Base-by-base conservation (phyloP, 1,140 invertebrate genomes). In the Heliconius himera region DNA sequence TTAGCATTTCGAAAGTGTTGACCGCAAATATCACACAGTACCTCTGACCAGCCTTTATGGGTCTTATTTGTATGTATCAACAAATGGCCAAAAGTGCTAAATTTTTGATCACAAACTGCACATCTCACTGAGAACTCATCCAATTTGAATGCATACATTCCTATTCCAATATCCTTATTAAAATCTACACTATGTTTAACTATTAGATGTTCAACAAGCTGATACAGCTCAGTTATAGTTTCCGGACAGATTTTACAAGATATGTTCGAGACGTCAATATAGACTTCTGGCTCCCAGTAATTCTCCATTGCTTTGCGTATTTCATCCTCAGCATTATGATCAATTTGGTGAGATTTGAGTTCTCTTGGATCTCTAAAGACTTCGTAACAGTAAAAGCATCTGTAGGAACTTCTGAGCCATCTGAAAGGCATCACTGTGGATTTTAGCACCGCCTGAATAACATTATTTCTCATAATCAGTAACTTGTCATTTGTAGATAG, bases 341-440 rank as follows among this genome's bases (percentile, higher is more conserved):
- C 70, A 20, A 70, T 73, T 41, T 87, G 84, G 46, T 90, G 88
- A 16, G 66, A 66, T 81, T 82, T 85, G 9, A 88, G 78, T 33
- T 88, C 84, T 38, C 83, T 85, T 2, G 86, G 82, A 11, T 86
- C 82, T 51, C 86, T 79, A 72, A 90, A 90, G 13, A 86, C 83
- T 41, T 87, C 83, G 70, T 87, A 83, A 73, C 89, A 91, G 46
- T 84, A 90, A 36, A 91, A 91, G 56, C 89, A 90, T 82, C 84
- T 84, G 73, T 83, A 90, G 3, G 82, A 82, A 54, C 86, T 87
- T 60, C 83, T 85, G 1, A 86, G 71, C 85, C 88, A 89, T 72
- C 84, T 83, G 33, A 91, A 91, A 0, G 89, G 88, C 78, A 87
- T 84, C 6, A 88, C 74, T 0, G 86, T 90, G 1, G 89, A 86